These are phyloP conservation scores for Ibycter americanus DNA, from an alignment of 2,797 vertebrate genomes.

Conservation along the genomic window DNA sequence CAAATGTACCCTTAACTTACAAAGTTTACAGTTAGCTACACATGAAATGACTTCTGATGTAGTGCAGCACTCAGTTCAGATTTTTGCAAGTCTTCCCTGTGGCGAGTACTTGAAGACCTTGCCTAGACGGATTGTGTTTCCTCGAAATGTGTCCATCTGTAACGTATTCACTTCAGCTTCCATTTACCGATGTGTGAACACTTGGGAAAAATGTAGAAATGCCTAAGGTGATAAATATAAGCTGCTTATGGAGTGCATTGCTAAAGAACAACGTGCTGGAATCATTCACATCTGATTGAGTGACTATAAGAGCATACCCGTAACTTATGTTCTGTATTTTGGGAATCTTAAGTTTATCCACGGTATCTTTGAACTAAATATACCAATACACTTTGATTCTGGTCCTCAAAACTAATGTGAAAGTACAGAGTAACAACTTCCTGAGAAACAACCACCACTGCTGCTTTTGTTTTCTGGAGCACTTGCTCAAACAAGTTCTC, in stretches of 20 bases:
- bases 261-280: neutral
- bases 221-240: neutral
- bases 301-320: neutral
- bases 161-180: neutral
- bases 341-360: neutral
- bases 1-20: neutral
- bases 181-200: neutral
- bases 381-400: neutral
- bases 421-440: neutral
- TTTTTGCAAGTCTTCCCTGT: neutral
- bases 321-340: neutral
- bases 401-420: neutral
- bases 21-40: neutral
- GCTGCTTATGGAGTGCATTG: neutral
- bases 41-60: neutral
- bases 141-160: neutral
- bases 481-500: neutral
- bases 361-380: neutral
- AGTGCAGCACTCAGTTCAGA: neutral
- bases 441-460: neutral
- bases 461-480: slow-evolving; percentile 28
- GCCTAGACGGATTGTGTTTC: neutral
- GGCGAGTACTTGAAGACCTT: neutral
- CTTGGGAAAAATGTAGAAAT: neutral
- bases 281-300: neutral